Evolutionary conservation across 2,888 invertebrate genomes (phyloP).

Genomic region (Drepanosiphum platanoidis): DNA sequence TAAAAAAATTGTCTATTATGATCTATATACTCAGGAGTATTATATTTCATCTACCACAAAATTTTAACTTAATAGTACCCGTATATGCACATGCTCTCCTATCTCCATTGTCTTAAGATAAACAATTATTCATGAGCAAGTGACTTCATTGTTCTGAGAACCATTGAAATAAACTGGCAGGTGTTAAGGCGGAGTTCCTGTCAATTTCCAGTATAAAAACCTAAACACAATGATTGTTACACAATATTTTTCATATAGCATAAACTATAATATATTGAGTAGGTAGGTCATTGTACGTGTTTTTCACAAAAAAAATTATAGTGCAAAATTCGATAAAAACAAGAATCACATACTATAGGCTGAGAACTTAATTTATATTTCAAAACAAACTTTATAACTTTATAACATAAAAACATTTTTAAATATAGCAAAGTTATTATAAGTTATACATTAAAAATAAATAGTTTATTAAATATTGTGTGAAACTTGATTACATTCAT

Average conservation of each 20-base stretch:
- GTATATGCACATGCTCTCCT: background rate
- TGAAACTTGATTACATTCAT: too few relatives aligned
- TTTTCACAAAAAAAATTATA: background rate
- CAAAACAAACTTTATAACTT: background rate
- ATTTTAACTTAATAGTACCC: constrained; percentile 20
- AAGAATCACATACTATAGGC: background rate
- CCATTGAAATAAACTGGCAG: constrained; percentile 51
- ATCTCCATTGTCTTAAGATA: constrained; percentile 52
- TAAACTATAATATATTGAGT: constrained; percentile 22
- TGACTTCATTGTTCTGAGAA: constrained; percentile 54
- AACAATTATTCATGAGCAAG: constrained; percentile 48
- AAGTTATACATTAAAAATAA: too few relatives aligned
- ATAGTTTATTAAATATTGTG: too few relatives aligned
- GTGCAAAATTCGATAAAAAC: too few relatives aligned
- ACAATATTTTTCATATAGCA: constrained; percentile 26
- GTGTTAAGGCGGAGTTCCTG: constrained; percentile 49
- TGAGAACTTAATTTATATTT: background rate
- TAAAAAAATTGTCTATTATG: background rate
- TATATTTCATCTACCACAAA: constrained; percentile 25
- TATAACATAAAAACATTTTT: too few relatives aligned
- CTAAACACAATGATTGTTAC: constrained; percentile 18
- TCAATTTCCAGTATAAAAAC: constrained; percentile 37
- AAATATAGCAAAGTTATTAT: background rate
- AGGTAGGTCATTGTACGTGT: background rate
- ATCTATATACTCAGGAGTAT: constrained; percentile 37